Conservation (phyloP, 2,797 vertebrate genomes). For the Cirrhinus molitorella region DNA sequence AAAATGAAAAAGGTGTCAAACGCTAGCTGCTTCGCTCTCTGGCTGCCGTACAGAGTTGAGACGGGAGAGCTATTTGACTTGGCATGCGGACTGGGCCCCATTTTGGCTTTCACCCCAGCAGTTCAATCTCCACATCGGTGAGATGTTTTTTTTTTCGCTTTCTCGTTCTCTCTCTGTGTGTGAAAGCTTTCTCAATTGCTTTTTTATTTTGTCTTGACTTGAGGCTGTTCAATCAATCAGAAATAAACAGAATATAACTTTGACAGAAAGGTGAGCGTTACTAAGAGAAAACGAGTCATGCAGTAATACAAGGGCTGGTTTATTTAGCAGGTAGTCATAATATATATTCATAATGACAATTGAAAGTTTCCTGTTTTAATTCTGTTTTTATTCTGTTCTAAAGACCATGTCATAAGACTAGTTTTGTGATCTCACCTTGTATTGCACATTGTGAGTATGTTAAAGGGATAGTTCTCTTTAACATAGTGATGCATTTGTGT, state of each 20-base stretch:
- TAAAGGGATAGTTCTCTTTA: background rate
- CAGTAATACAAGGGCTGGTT: background rate
- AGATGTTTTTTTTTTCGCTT: background rate
- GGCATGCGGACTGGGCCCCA: constrained; percentile 71
- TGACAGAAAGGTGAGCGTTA: background rate
- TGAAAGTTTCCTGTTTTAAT: background rate
- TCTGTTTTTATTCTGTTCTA: background rate
- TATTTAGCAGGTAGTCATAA: background rate
- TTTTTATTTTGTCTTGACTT: constrained; percentile 26
- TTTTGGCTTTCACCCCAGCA: constrained; percentile 75
- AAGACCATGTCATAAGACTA: background rate
- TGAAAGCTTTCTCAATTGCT: constrained; percentile 24
- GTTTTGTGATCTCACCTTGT: background rate
- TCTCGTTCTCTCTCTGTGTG: background rate
- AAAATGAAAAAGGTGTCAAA: constrained; percentile 67
- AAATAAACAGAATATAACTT: background rate
- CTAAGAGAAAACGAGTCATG: background rate
- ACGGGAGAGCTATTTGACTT: constrained; percentile 75
- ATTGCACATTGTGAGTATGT: background rate
- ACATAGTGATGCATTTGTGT: too few species aligned
- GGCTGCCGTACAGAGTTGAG: constrained; percentile 54
- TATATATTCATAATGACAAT: background rate
- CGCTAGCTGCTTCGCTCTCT: constrained; percentile 44
- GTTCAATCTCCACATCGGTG: constrained; percentile 65
- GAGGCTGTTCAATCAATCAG: constrained; percentile 12